Evolutionary conservation across 2,113 vertebrate species (phyloP).

Genomic region (Pan paniscus): DNA sequence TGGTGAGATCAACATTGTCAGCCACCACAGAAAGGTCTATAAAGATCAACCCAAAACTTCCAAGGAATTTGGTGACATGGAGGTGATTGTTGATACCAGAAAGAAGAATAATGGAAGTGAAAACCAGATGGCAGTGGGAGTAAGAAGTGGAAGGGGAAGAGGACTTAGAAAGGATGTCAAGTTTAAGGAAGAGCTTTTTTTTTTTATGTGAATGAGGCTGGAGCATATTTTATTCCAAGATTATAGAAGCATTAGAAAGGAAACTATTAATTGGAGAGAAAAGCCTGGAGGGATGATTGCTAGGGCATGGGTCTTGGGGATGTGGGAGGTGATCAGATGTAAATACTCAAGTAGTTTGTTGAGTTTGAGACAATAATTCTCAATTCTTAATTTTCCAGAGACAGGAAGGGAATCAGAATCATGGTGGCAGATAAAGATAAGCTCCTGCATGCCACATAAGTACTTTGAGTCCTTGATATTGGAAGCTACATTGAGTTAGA

Average conservation of each 20-base stretch:
- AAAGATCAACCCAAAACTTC: not conserved
- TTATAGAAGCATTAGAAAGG: not conserved
- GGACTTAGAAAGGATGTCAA: not conserved
- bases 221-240: not conserved
- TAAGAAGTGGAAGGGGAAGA: not conserved
- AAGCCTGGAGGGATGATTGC: not conserved
- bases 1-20: not conserved
- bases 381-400: not conserved
- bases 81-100: not conserved
- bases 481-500: not conserved
- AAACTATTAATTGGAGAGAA: not conserved
- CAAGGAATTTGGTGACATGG: not conserved
- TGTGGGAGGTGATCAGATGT: rapidly evolving
- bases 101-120: not conserved
- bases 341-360: not conserved
- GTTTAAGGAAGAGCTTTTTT: not conserved
- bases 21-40: not conserved
- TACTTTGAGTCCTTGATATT: not conserved
- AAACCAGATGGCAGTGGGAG: not conserved
- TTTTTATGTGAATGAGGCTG: not conserved
- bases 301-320: not conserved
- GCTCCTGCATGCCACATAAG: not conserved
- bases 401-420: not conserved
- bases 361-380: not conserved
- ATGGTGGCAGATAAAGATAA: not conserved